A percentile compares a stretch with the other conserved stretches of the same genome.
These are phyloP conservation scores for Halcyon senegalensis DNA, from an alignment of 2,113 vertebrate species.

Conservation along the genomic window DNA sequence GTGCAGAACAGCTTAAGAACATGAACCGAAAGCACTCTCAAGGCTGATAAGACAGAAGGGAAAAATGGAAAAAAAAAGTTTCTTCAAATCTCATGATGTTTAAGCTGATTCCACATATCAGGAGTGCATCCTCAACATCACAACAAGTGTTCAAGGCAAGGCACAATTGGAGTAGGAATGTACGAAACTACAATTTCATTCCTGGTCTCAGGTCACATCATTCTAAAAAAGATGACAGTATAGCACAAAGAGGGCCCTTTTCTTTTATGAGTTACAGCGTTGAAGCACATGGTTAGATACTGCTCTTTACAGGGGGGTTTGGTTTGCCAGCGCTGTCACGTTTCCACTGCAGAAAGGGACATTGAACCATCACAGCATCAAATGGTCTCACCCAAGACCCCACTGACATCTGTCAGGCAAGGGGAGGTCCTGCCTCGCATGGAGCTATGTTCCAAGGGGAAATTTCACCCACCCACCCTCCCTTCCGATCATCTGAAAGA, in stretches of 20 bases:
- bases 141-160: background rate
- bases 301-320: background rate
- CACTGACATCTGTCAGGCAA: background rate
- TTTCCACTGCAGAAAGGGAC: background rate
- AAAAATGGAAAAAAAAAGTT: background rate
- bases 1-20: background rate
- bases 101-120: background rate
- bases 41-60: background rate
- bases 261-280: background rate
- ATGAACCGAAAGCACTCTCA: background rate
- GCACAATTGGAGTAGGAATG: background rate
- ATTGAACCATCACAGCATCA: background rate
- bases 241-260: background rate
- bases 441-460: background rate
- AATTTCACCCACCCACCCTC: background rate
- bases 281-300: background rate
- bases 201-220: background rate
- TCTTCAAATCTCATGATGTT: background rate
- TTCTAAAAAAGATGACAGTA: background rate
- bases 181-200: background rate
- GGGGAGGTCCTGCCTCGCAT: background rate
- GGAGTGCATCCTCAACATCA: background rate
- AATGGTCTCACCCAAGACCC: background rate
- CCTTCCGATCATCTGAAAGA: background rate
- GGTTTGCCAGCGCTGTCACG: background rate